A percentile compares a stretch with the other conserved stretches of the same genome.
Conservation (phyloP, 2,113 vertebrate species). For the Chitala chitala region DNA sequence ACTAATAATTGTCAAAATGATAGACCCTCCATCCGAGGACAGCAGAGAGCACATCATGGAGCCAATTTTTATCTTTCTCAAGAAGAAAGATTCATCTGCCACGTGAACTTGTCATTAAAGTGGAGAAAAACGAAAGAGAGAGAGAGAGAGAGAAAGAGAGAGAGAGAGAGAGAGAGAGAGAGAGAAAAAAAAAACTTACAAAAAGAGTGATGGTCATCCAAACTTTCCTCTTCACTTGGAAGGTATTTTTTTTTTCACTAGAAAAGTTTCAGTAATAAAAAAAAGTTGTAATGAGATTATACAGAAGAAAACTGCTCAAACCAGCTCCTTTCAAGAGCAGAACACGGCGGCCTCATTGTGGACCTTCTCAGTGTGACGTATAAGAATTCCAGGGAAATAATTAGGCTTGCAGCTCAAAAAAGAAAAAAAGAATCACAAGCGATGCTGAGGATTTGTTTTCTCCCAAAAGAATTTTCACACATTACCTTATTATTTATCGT, state of each 20-base stretch:
- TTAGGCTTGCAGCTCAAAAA: too few relatives aligned
- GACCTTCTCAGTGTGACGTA: too few relatives aligned
- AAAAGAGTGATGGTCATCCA: neutral
- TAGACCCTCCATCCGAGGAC: constrained; percentile 35
- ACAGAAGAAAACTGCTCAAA: too few relatives aligned
- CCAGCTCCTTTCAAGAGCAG: neutral
- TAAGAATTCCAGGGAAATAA: too few relatives aligned
- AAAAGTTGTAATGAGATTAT: neutral
- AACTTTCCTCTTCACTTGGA: too few relatives aligned
- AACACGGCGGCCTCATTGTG: neutral
- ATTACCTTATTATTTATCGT: too few relatives aligned
- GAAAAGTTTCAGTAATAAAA: neutral
- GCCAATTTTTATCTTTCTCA: constrained; percentile 24
- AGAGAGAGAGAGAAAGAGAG: neutral
- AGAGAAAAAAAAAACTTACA: neutral
- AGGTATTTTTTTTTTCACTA: neutral
- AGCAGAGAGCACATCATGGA: constrained; percentile 8
- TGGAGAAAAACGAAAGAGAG: neutral
- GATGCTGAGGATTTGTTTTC: too few relatives aligned
- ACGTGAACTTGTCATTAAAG: neutral
- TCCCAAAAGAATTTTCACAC: too few relatives aligned
- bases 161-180: neutral
- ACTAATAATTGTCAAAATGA: constrained; percentile 52
- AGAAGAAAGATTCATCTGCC: constrained; percentile 24
- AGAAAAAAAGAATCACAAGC: too few relatives aligned